Percentiles rank a stretch among this genome's conserved stretches.
These are phyloP conservation scores for Tragulus kanchil DNA, from an alignment of 2,113 vertebrate species.

Conservation along the genomic window DNA sequence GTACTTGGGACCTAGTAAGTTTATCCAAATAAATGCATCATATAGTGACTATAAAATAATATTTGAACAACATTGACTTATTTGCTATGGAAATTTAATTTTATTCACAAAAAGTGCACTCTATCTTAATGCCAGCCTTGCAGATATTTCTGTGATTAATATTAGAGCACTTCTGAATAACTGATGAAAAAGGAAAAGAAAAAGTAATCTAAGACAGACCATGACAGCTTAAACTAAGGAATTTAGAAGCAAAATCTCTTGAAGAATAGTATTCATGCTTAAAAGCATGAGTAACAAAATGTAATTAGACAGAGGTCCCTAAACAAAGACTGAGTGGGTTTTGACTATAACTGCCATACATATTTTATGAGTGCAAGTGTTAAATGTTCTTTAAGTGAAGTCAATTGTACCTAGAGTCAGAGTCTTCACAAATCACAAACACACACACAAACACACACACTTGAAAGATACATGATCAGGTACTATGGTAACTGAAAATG, in stretches of 20 bases:
- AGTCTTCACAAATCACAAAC: neutral
- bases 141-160: neutral
- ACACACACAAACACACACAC: neutral
- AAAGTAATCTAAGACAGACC: neutral
- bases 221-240: neutral
- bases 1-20: neutral
- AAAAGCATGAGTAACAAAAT: neutral
- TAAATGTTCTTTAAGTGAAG: neutral
- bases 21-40: neutral
- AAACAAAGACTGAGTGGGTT: neutral
- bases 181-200: neutral
- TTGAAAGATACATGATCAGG: neutral
- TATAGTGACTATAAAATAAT: neutral
- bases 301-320: neutral
- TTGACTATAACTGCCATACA: neutral
- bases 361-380: neutral
- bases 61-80: neutral
- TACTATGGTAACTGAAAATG: neutral
- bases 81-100: conserved; percentile 44
- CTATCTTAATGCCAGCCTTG: neutral
- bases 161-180: conserved; percentile 20
- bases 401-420: neutral
- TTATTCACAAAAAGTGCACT: neutral
- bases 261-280: neutral
- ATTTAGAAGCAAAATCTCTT: neutral